Base-by-base conservation (phyloP, 2,888 invertebrate genomes). In the Copidosoma aretas region DNA sequence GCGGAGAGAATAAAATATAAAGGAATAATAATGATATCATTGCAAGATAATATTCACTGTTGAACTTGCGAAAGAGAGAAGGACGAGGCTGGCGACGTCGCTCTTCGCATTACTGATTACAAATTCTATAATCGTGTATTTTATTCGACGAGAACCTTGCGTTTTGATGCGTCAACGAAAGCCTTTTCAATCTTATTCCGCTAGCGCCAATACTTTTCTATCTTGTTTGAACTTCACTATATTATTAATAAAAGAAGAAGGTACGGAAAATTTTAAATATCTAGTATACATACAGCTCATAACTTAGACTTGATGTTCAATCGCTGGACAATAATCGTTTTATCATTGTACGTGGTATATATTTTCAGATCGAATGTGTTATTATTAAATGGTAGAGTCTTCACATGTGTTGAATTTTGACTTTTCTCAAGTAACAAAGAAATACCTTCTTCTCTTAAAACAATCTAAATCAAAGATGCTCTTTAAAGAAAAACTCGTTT, bases 81-180 rank as follows among this genome's bases (percentile, higher is more conserved):
- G 66, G 68, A 64, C 66, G 66, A 63, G 60, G 64, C 66, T 64
- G 64, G 51, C 66, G 61, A 71, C 68, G 66, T 72, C 68, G 68
- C 61, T 67, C 68, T 68, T 67, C 60, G 53, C 60, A 17, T 52
- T 67, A 67, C 67, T 59, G 24, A 64, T 67, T 57, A 66, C 58
- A 53, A 61, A 15, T 68, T 65, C 57, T 64, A 58, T 60, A 60
- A 4, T 54, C 49, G 51, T 71, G 51, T 68, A 68, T 60, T 71
- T 63, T 32, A 32, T 32, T 32, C 32, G 32, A 32, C 57, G 39
- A 57, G 17, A 41, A 19, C 12, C 19, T 19, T 32, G 39, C 19
- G 57, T 39, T 24, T 51, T 21, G 32, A 51, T 51, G 67, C 70
- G 61, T 67, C 61, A 32, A 32, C 32, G 32, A 32, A 32, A 32